Conservation (phyloP, 1,140 invertebrate genomes). For the Meloidogyne chitwoodi region DNA sequence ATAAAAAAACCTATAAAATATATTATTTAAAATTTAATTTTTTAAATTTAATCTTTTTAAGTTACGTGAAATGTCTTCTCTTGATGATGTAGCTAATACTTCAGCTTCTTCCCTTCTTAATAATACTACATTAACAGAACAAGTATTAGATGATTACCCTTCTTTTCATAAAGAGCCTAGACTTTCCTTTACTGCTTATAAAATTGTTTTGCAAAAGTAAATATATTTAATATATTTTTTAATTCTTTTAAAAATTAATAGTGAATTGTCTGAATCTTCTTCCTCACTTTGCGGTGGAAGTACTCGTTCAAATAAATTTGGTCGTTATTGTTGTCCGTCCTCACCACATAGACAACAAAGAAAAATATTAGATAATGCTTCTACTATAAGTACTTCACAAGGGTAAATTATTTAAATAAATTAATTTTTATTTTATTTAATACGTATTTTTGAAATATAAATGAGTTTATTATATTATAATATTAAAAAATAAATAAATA, state of each 20-base stretch:
- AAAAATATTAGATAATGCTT: background rate
- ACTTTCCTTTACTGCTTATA: constrained; percentile 7
- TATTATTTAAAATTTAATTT: too few species aligned
- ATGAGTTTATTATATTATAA: too few species aligned
- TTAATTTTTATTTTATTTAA: too few species aligned
- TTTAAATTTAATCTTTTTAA: background rate
- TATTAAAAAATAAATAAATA: too few species aligned
- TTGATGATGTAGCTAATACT: constrained; percentile 2
- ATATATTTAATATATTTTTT: background rate
- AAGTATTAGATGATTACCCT: background rate
- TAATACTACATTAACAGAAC: background rate
- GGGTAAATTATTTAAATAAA: background rate
- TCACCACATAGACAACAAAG: background rate
- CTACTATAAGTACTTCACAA: background rate
- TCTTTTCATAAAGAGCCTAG: background rate
- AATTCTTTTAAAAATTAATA: background rate
- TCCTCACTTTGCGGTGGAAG: constrained; percentile 3
- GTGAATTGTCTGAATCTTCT: constrained; percentile 9
- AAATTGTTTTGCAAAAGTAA: constrained; percentile 11
- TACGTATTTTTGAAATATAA: too few species aligned
- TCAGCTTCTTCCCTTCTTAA: background rate
- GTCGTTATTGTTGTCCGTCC: background rate
- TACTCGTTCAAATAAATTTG: background rate
- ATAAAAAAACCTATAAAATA: too few species aligned
- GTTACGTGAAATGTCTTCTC: constrained; percentile 14